These are phyloP conservation scores for Apomyelois bistriatella DNA, from an alignment of 2,888 invertebrate species.

Conservation along the genomic window DNA sequence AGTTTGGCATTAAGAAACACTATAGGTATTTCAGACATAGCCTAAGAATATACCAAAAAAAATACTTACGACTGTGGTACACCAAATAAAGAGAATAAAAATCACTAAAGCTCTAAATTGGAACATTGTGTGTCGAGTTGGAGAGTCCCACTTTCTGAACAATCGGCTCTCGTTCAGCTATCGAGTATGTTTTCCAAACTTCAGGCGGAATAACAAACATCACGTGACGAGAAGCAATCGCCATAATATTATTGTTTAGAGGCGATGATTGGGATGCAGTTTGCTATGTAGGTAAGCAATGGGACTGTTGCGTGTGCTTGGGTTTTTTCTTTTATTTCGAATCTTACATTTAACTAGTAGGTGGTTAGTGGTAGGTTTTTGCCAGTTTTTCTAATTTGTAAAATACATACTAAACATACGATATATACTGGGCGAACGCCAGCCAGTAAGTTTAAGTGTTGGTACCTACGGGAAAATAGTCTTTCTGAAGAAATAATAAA, in stretches of 20 bases:
- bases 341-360: no score
- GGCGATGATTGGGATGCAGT: neutral
- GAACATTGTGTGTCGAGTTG: conserved; percentile 18
- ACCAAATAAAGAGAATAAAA: conserved; percentile 21
- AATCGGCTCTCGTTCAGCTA: neutral
- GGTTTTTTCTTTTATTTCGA: no score
- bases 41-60: neutral
- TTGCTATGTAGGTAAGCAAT: neutral
- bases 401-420: no score
- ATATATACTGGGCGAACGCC: no score
- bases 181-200: neutral
- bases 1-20: no score
- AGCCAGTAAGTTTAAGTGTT: no score
- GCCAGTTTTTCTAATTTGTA: no score
- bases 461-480: no score
- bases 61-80: conserved; percentile 24
- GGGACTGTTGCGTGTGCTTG: no score
- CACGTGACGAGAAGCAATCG: conserved; percentile 1
- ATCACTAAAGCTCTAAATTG: conserved; percentile 20
- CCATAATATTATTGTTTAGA: conserved; percentile 1
- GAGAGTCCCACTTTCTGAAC: conserved; percentile 12
- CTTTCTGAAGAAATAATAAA: no score
- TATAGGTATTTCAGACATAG: no score
- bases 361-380: no score
- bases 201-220: conserved; percentile 13